Evolutionary conservation across 2,797 vertebrate genomes (phyloP).

Genomic region (Triplophysa bombifrons): DNA sequence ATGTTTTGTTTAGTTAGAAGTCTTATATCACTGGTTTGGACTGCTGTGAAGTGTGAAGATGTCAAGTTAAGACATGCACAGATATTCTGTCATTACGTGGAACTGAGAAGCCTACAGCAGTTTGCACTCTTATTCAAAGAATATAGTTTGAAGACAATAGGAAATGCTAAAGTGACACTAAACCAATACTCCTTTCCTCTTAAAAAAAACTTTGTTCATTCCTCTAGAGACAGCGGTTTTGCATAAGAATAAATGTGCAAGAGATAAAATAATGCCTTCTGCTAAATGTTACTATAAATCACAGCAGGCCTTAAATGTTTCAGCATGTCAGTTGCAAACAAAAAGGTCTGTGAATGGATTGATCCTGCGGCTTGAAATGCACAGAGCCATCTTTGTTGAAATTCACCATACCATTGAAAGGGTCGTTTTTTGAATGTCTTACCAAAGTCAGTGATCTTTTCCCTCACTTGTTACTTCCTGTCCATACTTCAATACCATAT

Average conservation of each 20-base stretch:
- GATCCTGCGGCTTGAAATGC: not conserved
- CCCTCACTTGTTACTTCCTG: not conserved
- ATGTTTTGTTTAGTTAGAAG: slow-evolving; percentile 41
- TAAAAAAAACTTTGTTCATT: no score
- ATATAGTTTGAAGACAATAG: no score
- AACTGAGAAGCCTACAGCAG: not conserved
- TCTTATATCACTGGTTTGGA: slow-evolving; percentile 45
- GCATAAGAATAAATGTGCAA: slow-evolving; percentile 21
- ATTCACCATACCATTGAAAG: not conserved
- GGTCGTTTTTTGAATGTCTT: not conserved
- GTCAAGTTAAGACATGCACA: slow-evolving; percentile 54
- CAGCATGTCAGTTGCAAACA: slow-evolving; percentile 9
- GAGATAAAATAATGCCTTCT: not conserved
- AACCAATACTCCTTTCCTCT: no score
- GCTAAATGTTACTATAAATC: slow-evolving; percentile 16
- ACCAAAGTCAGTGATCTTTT: not conserved
- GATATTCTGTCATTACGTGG: not conserved
- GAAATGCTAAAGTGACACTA: no score
- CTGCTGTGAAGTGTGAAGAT: slow-evolving; percentile 10
- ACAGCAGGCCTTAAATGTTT: slow-evolving; percentile 21
- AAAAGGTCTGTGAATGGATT: not conserved
- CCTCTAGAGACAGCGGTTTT: slow-evolving; percentile 4
- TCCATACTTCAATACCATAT: not conserved
- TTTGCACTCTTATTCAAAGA: not conserved
- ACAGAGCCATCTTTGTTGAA: slow-evolving; percentile 2